Evolutionary conservation across 2,113 vertebrate genomes (phyloP), one percentile per base, ranked within the genome.

Genomic region (Triplophysa tibetana): DNA sequence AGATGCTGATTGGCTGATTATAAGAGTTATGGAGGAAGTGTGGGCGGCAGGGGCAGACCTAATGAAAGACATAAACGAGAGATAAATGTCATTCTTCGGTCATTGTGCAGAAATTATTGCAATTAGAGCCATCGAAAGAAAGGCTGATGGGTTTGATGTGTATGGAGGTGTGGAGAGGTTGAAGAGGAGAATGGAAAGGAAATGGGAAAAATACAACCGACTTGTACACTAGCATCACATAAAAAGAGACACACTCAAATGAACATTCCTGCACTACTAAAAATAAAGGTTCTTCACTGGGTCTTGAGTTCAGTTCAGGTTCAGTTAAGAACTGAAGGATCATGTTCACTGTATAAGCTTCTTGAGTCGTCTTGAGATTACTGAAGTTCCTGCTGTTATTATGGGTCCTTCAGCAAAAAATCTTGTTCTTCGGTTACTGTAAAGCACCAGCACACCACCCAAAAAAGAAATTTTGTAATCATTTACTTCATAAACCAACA

Each of bases 81-180:
- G 60, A 73, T 54, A 77, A 67, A 56, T 69, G 48, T 45, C 3
- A 12, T 75, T 81, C 61, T 58, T 16, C 6, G 4, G 41, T 77
- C 60, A 68, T 77, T 70, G 33, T 78, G 58, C 56, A 64, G 79
- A 69, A 81, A 78, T 64, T 60, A 78, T 84, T 78, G 70, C 65
- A 84, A 78, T 84, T 84, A 84, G 77, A 41, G 43, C 9, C 23
- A 65, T 61, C 60, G 60, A 54, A 66, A 58, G 62, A 79, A 69
- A 50, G 54, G 50, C 69, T 19, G 54, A 45, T 83, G 65, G 24
- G 24, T 61, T 45, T 70, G 52, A 67, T 72, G 66, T 33, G 14
- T 77, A 41, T 60, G 77, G 48, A 63, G 24, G 38, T 38, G 19
- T 38, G 29, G 61, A 63, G 61, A 77, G 45, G 75, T 65, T 77